Evolutionary conservation across 2,113 vertebrate species (phyloP).

Genomic region (Lophius piscatorius): DNA sequence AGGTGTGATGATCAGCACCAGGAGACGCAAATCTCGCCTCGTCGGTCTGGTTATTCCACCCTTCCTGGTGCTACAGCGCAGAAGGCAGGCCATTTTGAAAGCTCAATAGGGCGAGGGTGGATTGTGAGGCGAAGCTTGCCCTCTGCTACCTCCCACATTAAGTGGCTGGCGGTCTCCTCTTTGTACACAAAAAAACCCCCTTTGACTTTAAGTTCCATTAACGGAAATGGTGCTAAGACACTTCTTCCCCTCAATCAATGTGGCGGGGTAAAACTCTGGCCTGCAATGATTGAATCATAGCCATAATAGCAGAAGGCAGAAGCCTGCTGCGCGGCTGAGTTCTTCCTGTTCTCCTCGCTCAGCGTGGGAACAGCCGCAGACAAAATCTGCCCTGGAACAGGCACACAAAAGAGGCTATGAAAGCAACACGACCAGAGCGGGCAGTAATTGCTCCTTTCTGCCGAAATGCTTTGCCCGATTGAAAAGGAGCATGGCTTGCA

Average conservation of each 20-base stretch:
- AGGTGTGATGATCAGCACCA: slow-evolving; percentile 8
- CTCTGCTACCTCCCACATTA: slow-evolving; percentile 57
- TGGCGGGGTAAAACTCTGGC: slow-evolving; percentile 50
- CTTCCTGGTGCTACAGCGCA: slow-evolving; percentile 22
- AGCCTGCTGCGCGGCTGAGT: slow-evolving; percentile 66
- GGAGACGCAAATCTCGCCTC: slow-evolving; percentile 21
- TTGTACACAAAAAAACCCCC: slow-evolving; percentile 54
- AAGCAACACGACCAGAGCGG: slow-evolving; percentile 48
- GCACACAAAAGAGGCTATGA: slow-evolving; percentile 56
- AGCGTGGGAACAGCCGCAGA: slow-evolving; percentile 69
- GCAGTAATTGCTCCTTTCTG: slow-evolving; percentile 63
- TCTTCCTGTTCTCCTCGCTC: slow-evolving; percentile 73
- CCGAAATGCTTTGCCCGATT: slow-evolving; percentile 27
- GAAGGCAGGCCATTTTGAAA: slow-evolving; percentile 69
- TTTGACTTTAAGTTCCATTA: slow-evolving; percentile 68
- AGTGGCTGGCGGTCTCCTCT: slow-evolving; percentile 56
- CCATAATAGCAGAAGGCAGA: slow-evolving; percentile 74
- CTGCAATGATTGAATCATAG: slow-evolving; percentile 72
- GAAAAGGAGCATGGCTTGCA: slow-evolving; percentile 28
- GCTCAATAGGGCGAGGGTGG: slow-evolving; percentile 31
- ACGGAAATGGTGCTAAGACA: slow-evolving; percentile 36
- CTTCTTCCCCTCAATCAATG: slow-evolving; percentile 42
- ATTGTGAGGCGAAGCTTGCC: slow-evolving; percentile 54
- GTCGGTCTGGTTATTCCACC: slow-evolving; percentile 20
- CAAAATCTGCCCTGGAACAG: slow-evolving; percentile 63